Conservation (phyloP, 2,888 invertebrate genomes). For the Ariolimax columbianus region DNA sequence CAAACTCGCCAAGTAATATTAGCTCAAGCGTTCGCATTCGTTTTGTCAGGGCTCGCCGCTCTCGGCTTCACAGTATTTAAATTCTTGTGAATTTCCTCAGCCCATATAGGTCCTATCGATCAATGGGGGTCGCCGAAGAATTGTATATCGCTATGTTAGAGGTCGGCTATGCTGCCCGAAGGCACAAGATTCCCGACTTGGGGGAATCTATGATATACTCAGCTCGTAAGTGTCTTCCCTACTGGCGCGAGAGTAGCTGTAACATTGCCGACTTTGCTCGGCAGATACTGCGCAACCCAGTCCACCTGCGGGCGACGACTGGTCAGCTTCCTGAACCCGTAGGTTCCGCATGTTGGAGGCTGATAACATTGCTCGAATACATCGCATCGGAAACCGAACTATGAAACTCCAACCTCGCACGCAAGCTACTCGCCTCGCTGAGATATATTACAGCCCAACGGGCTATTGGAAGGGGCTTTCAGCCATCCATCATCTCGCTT, state of each 20-base stretch:
- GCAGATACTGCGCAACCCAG: neutral
- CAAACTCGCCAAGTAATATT: neutral
- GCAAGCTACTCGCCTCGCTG: neutral
- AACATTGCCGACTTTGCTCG: neutral
- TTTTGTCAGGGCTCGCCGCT: too few relatives aligned
- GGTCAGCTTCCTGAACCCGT: neutral
- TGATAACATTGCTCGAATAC: neutral
- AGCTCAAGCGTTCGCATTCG: too few relatives aligned
- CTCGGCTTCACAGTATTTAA: too few relatives aligned
- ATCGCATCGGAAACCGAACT: neutral
- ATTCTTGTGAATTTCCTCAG: too few relatives aligned
- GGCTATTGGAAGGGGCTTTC: neutral
- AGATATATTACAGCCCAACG: neutral
- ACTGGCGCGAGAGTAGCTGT: too few relatives aligned
- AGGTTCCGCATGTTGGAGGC: neutral
- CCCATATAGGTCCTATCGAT: too few relatives aligned
- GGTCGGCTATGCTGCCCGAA: too few relatives aligned
- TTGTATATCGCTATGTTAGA: too few relatives aligned
- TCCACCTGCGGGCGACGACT: neutral
- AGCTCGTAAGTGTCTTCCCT: neutral
- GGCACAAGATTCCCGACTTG: too few relatives aligned
- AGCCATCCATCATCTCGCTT: neutral
- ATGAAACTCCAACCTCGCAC: neutral
- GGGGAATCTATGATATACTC: neutral
- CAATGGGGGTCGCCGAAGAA: too few relatives aligned